These are phyloP conservation scores for Synanthedon formicaeformis DNA, from an alignment of 2,888 invertebrate species.

Conservation along the genomic window DNA sequence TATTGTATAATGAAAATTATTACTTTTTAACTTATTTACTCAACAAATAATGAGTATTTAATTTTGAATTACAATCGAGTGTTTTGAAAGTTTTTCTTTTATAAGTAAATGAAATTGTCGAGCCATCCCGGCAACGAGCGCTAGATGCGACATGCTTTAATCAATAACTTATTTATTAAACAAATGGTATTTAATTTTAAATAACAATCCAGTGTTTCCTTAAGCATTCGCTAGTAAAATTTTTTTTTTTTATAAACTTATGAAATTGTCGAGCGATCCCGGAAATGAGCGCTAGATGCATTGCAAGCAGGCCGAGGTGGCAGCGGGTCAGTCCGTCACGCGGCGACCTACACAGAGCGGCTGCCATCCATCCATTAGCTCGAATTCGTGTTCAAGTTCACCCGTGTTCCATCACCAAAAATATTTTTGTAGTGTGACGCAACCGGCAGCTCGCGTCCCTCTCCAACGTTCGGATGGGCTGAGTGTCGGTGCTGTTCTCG, in stretches of 20 bases:
- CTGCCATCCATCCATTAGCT: conserved; percentile 54
- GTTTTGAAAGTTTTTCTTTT: too few species aligned
- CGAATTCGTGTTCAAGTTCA: conserved; percentile 67
- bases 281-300: conserved; percentile 36
- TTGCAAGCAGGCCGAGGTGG: conserved; percentile 34
- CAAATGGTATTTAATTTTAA: too few species aligned
- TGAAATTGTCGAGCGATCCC: conserved; percentile 9
- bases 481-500: conserved; percentile 62
- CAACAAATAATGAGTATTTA: too few species aligned
- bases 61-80: too few species aligned
- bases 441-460: conserved; percentile 51
- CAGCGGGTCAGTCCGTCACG: conserved; percentile 60
- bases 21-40: too few species aligned
- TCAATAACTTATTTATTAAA: too few species aligned
- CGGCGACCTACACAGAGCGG: conserved; percentile 50
- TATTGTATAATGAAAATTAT: too few species aligned
- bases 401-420: conserved; percentile 68
- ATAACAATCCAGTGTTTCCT: too few species aligned
- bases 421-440: conserved; percentile 70
- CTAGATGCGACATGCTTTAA: conserved; percentile 24
- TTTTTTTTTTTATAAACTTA: too few species aligned
- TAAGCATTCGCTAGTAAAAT: too few species aligned
- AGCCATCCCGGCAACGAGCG: conserved; percentile 29
- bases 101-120: too few species aligned
- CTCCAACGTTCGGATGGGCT: conserved; percentile 39